A percentile compares a stretch with the other conserved stretches of the same genome.
phyloP scores from a whole-genome alignment of 2,113 vertebrate species.

The Nasalis larvatus region DNA sequence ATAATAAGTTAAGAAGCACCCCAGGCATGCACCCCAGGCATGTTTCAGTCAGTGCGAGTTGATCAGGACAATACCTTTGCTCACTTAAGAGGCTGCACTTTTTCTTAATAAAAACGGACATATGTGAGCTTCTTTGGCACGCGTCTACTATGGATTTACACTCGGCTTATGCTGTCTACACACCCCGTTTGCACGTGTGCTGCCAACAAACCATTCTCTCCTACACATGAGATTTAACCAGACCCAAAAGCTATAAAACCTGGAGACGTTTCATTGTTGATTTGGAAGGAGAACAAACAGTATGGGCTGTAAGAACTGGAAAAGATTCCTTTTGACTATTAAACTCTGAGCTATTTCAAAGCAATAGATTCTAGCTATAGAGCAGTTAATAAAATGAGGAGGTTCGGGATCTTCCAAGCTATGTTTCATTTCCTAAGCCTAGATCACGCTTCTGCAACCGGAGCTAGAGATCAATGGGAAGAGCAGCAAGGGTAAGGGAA shows the following conservation, averaged over 20 bases:
- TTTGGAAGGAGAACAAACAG: neutral
- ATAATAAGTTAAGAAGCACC: neutral
- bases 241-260: neutral
- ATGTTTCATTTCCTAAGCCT: neutral
- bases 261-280: neutral
- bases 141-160: neutral
- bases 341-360: neutral
- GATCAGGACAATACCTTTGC: neutral
- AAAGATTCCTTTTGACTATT: constrained; percentile 19
- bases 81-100: neutral
- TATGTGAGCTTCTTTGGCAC: neutral
- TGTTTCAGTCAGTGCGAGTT: neutral
- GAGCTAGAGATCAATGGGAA: neutral
- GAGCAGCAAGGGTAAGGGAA: neutral
- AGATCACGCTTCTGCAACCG: neutral
- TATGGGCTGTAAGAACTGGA: neutral
- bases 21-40: neutral
- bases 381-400: neutral
- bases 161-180: neutral
- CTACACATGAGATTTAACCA: neutral
- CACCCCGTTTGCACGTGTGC: neutral
- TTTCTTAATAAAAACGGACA: neutral
- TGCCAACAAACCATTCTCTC: neutral
- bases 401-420: neutral
- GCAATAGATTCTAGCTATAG: neutral